phyloP scores from a whole-genome alignment of 2,113 vertebrate genomes.

The Pelodiscus sinensis region DNA sequence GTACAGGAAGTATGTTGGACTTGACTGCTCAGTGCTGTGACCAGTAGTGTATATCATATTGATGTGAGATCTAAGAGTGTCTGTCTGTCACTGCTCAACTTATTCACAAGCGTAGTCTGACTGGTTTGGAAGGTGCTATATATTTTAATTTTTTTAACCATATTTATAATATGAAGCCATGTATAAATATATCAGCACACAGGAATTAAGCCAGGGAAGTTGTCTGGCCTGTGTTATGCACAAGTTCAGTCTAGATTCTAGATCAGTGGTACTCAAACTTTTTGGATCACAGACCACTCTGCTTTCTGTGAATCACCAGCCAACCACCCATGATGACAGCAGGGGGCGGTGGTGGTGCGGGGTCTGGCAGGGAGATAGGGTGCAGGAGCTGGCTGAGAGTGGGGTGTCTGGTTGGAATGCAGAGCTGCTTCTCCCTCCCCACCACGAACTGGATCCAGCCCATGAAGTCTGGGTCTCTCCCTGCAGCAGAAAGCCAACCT shows the following conservation, averaged over 20 bases:
- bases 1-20: not conserved
- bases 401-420: no score
- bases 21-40: fast-evolving
- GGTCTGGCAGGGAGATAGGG: no score
- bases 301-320: no score
- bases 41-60: fast-evolving
- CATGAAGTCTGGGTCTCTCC: no score
- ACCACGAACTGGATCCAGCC: no score
- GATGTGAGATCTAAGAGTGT: not conserved
- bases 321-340: no score
- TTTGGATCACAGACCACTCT: no score
- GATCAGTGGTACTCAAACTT: no score
- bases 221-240: not conserved
- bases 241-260: not conserved
- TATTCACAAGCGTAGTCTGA: not conserved
- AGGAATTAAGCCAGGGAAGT: not conserved
- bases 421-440: no score
- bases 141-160: not conserved
- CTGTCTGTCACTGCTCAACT: not conserved
- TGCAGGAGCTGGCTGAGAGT: no score
- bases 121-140: not conserved
- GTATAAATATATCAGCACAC: not conserved
- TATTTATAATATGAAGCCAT: not conserved
- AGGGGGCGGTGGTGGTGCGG: no score
- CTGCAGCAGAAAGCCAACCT: no score